Percentiles rank a stretch among this genome's conserved stretches.
Conservation (phyloP, 2,888 invertebrate species). For the Apamea crenata region DNA sequence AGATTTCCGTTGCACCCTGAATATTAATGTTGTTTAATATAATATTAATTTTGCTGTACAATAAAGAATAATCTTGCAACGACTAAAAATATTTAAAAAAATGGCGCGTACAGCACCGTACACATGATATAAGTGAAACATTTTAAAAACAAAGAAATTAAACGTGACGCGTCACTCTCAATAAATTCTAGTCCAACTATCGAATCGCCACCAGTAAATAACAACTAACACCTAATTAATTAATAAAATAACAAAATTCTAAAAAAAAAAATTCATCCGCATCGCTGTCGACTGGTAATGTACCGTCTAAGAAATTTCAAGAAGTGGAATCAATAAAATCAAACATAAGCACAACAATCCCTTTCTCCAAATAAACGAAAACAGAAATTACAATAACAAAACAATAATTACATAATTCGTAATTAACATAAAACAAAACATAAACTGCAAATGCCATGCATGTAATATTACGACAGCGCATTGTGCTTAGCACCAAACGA, state of each 20-base stretch:
- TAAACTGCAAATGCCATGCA: conserved; percentile 26
- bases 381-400: conserved; percentile 3
- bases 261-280: no score
- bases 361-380: not conserved
- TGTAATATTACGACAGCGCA: conserved; percentile 24
- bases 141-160: not conserved
- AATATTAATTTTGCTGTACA: no score
- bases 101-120: no score
- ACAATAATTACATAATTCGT: conserved; percentile 24
- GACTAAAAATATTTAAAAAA: no score
- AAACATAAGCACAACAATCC: not conserved
- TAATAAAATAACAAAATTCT: no score
- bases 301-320: not conserved
- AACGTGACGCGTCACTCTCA: not conserved
- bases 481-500: conserved; percentile 25
- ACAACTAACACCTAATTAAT: no score
- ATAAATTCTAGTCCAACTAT: not conserved
- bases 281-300: no score
- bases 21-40: no score
- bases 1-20: no score
- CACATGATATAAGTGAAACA: not conserved
- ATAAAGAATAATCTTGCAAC: no score
- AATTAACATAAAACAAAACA: conserved; percentile 25
- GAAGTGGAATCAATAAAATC: not conserved
- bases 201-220: not conserved